Evolutionary conservation across 2,113 vertebrate species (phyloP).

Genomic region (Telmatochromis brichardi): DNA sequence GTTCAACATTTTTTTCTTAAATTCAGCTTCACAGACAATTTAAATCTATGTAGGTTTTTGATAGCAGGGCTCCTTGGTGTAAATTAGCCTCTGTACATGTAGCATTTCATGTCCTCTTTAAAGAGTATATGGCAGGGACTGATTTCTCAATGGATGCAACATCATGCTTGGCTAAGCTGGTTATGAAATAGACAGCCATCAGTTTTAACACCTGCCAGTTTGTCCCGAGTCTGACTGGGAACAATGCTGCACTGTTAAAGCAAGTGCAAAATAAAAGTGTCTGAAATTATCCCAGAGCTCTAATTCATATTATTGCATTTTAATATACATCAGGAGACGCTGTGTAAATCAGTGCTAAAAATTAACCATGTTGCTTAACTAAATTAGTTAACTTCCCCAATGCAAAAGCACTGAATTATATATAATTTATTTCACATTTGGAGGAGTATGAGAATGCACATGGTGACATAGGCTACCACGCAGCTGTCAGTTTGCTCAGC

Average conservation of each 20-base stretch:
- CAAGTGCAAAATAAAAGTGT: neutral
- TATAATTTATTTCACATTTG: neutral
- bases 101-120: neutral
- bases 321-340: neutral
- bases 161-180: neutral
- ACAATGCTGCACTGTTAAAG: neutral
- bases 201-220: neutral
- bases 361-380: neutral
- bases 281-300: neutral
- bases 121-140: neutral
- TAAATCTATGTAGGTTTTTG: neutral
- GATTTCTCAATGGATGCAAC: neutral
- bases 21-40: neutral
- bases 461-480: neutral
- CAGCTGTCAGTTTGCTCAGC: neutral
- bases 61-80: neutral
- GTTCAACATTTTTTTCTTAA: neutral
- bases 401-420: neutral
- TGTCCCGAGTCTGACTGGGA: neutral
- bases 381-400: neutral
- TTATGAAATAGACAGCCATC: neutral
- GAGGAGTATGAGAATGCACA: neutral
- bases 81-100: neutral
- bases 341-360: neutral
- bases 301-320: neutral